Evolutionary conservation across 2,797 vertebrate genomes (phyloP).

Genomic region (Enoplosus armatus): DNA sequence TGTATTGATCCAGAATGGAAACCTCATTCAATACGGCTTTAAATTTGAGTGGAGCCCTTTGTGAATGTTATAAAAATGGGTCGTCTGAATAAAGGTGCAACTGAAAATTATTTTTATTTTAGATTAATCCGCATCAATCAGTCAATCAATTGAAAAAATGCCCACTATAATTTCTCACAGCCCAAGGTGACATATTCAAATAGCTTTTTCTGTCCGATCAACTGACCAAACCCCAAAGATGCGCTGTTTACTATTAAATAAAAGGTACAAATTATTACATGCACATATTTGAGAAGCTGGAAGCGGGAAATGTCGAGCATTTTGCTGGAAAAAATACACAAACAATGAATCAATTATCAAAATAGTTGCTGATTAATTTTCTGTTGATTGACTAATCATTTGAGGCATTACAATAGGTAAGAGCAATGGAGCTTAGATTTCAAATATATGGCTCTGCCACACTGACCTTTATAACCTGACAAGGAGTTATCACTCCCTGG

Average conservation of each 20-base stretch:
- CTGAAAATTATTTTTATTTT: background rate
- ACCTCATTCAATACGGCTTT: slow-evolving; percentile 21
- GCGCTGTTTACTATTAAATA: background rate
- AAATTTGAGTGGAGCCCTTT: slow-evolving; percentile 13
- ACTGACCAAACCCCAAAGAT: background rate
- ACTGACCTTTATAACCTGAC: slow-evolving; percentile 36
- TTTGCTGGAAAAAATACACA: background rate
- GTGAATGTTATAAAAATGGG: background rate
- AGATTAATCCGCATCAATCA: too few species aligned
- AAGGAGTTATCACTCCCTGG: slow-evolving; percentile 15
- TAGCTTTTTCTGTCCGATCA: background rate
- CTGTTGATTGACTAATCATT: background rate
- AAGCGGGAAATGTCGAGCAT: background rate
- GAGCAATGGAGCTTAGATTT: slow-evolving; percentile 17
- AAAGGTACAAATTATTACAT: too few species aligned
- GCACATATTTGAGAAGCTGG: background rate
- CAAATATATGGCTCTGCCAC: slow-evolving; percentile 18
- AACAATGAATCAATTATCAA: background rate
- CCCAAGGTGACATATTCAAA: background rate
- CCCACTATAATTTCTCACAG: background rate
- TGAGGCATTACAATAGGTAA: slow-evolving; percentile 1
- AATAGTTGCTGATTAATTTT: background rate
- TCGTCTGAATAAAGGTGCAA: background rate
- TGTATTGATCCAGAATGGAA: slow-evolving; percentile 42
- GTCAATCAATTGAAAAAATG: background rate